phyloP scores from a whole-genome alignment of 2,888 invertebrate genomes.

The Ophioninae sp. region DNA sequence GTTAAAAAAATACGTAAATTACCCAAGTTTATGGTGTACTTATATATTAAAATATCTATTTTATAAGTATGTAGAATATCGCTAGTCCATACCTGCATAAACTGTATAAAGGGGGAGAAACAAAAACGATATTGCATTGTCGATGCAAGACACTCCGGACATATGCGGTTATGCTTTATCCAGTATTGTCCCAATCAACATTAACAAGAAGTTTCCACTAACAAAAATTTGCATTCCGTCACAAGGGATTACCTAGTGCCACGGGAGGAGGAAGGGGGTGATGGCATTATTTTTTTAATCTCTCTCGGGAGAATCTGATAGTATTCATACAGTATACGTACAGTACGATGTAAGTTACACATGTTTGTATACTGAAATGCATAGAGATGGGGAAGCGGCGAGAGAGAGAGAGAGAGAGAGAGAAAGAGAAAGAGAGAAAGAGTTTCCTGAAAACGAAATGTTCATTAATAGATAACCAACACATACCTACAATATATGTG shows the following conservation, averaged over 20 bases:
- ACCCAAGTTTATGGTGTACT: no score
- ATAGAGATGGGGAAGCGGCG: conserved; percentile 43
- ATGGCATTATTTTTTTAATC: conserved; percentile 47
- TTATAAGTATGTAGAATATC: no score
- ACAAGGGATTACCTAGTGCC: conserved; percentile 34
- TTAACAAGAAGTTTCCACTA: conserved; percentile 60
- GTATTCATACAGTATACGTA: no score
- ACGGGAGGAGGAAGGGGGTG: not conserved
- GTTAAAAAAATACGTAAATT: no score
- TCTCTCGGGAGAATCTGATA: conserved; percentile 44
- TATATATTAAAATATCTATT: no score
- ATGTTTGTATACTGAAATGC: conserved; percentile 13
- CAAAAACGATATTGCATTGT: conserved; percentile 49
- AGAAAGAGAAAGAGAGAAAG: conserved; percentile 1
- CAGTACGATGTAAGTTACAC: not conserved
- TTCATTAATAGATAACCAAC: conserved; percentile 41
- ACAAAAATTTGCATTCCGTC: conserved; percentile 53
- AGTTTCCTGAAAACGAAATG: conserved; percentile 14
- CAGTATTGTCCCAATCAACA: conserved; percentile 42
- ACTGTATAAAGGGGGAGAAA: no score
- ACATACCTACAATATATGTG: no score
- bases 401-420: conserved; percentile 18
- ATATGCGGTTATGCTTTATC: conserved; percentile 53
- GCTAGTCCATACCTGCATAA: no score
- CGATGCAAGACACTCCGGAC: conserved; percentile 33